phyloP scores from a whole-genome alignment of 2,888 invertebrate species.

The Mesopsocus fuscifrons region DNA sequence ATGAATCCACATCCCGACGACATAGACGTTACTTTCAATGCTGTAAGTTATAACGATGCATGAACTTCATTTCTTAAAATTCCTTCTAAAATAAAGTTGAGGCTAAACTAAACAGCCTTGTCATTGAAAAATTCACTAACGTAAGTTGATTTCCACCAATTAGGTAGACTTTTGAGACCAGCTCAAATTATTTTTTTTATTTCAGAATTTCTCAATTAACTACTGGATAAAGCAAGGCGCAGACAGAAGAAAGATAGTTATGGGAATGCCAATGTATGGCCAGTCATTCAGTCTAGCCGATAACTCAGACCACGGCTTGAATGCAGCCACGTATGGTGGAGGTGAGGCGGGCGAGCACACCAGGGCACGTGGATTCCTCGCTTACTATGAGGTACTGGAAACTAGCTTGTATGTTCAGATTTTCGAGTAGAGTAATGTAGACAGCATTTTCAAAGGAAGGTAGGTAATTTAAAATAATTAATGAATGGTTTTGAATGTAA shows the following conservation, averaged over 20 bases:
- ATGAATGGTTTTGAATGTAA: conserved; percentile 5
- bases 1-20: conserved; percentile 61
- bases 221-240: conserved; percentile 76
- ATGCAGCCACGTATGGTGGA: conserved; percentile 63
- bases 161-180: too few relatives aligned
- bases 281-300: conserved; percentile 70
- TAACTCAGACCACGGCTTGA: conserved; percentile 39
- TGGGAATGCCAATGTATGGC: conserved; percentile 81
- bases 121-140: too few relatives aligned
- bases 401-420: not conserved
- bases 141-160: too few relatives aligned
- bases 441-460: too few relatives aligned
- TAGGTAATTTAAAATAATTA: too few relatives aligned
- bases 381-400: conserved; percentile 60
- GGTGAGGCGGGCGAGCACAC: conserved; percentile 81
- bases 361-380: conserved; percentile 65
- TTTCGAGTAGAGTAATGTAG: not conserved
- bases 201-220: conserved; percentile 71
- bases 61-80: conserved; percentile 1
- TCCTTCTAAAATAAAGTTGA: conserved; percentile 1
- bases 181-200: too few relatives aligned
- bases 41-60: conserved; percentile 31
- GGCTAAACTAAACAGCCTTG: not conserved
- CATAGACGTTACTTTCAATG: conserved; percentile 56
- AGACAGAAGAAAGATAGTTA: conserved; percentile 51